These are phyloP conservation scores for Recurvirostra avosetta DNA, from an alignment of 2,113 vertebrate species.

Conservation along the genomic window DNA sequence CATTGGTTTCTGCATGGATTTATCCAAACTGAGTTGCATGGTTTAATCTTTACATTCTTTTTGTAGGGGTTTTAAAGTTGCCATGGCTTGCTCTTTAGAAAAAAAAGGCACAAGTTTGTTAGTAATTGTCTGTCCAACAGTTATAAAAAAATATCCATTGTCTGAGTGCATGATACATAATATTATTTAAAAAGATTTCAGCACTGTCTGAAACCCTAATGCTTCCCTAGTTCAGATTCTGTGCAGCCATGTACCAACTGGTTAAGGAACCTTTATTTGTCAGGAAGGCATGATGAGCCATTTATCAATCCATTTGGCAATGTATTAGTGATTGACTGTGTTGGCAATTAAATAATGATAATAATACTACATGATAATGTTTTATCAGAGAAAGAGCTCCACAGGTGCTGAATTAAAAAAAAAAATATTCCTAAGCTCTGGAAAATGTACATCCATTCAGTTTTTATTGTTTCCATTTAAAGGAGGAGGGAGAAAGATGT, in stretches of 20 bases:
- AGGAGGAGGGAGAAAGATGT: neutral
- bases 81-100: neutral
- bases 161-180: neutral
- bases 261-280: neutral
- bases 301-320: neutral
- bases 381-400: neutral
- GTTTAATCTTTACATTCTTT: neutral
- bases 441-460: neutral
- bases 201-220: neutral
- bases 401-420: neutral
- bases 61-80: neutral
- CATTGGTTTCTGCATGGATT: neutral
- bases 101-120: neutral
- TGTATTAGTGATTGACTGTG: neutral
- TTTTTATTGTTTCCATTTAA: neutral
- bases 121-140: neutral
- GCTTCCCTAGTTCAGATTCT: neutral
- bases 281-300: neutral
- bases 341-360: neutral
- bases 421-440: neutral
- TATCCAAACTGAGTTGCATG: neutral
- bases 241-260: neutral
- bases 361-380: neutral
- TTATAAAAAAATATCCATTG: neutral
- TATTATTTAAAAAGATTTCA: neutral